Conservation (phyloP, 64 coral and sea anemone species). For the Montipora sp. region DNA sequence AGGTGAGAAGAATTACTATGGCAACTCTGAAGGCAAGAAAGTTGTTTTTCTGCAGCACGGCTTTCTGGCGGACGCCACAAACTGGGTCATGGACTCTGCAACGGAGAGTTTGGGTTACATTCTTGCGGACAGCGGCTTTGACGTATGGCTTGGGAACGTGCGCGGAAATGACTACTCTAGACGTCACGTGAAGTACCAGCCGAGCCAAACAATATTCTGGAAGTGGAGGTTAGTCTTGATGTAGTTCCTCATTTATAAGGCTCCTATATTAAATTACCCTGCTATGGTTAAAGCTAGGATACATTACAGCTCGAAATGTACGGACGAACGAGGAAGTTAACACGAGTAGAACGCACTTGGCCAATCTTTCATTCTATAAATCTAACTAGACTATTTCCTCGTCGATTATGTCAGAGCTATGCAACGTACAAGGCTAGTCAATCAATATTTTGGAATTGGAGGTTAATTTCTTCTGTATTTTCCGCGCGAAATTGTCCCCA, state of each 20-base stretch:
- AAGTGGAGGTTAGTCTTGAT: slow-evolving; percentile 35
- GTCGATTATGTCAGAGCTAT: background rate
- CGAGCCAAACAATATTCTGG: slow-evolving; percentile 47
- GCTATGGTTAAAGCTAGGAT: too few relatives aligned
- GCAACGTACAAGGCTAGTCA: background rate
- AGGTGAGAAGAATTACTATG: background rate
- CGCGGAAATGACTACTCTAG: slow-evolving; percentile 50
- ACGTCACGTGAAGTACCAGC: background rate
- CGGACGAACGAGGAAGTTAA: too few relatives aligned
- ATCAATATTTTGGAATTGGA: slow-evolving; percentile 34
- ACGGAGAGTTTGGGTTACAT: slow-evolving; percentile 57
- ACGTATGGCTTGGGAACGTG: slow-evolving; percentile 64
- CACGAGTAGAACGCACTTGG: too few relatives aligned
- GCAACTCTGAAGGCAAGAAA: slow-evolving; percentile 20
- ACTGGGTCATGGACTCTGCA: slow-evolving; percentile 33
- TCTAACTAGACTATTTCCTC: too few relatives aligned
- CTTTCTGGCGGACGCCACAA: slow-evolving; percentile 12
- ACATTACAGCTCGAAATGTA: too few relatives aligned
- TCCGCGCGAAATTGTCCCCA: too few relatives aligned
- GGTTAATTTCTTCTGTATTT: too few relatives aligned
- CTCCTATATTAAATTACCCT: too few relatives aligned
- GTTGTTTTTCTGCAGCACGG: slow-evolving; percentile 71
- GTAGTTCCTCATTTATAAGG: too few relatives aligned
- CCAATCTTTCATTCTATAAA: too few relatives aligned
- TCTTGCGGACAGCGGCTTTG: slow-evolving; percentile 54